Evolutionary conservation across 1,140 invertebrate genomes (phyloP).

Genomic region (Calephelis virginiensis): DNA sequence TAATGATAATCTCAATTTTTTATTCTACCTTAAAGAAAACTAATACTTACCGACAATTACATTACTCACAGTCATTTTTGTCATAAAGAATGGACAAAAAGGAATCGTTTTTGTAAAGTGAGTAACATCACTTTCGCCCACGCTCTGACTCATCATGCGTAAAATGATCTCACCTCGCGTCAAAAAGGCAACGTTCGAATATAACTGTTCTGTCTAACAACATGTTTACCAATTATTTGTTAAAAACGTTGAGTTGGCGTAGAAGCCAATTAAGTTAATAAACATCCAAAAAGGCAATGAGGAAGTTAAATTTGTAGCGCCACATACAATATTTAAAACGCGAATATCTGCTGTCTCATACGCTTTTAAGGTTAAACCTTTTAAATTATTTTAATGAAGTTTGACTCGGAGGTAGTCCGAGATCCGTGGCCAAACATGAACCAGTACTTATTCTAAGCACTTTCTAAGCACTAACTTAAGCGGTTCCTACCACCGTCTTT

Average conservation of each 20-base stretch:
- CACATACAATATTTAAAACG: too few relatives aligned
- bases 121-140: constrained; percentile 42
- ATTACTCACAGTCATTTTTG: neutral
- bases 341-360: too few relatives aligned
- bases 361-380: too few relatives aligned
- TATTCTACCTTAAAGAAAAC: too few relatives aligned
- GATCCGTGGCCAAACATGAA: too few relatives aligned
- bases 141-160: constrained; percentile 39
- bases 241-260: neutral
- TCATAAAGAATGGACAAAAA: neutral
- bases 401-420: too few relatives aligned
- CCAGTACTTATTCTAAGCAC: too few relatives aligned
- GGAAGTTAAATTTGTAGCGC: neutral
- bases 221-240: constrained; percentile 1
- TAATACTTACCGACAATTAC: neutral
- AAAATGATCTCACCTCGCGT: constrained; percentile 42
- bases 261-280: neutral
- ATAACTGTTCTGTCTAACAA: constrained; percentile 29
- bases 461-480: too few relatives aligned
- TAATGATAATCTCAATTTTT: too few relatives aligned
- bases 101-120: neutral
- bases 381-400: too few relatives aligned
- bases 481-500: too few relatives aligned
- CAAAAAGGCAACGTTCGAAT: constrained; percentile 28
- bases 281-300: neutral